Conservation (phyloP, 2,888 invertebrate species). For the Dexiosoma caninum region DNA sequence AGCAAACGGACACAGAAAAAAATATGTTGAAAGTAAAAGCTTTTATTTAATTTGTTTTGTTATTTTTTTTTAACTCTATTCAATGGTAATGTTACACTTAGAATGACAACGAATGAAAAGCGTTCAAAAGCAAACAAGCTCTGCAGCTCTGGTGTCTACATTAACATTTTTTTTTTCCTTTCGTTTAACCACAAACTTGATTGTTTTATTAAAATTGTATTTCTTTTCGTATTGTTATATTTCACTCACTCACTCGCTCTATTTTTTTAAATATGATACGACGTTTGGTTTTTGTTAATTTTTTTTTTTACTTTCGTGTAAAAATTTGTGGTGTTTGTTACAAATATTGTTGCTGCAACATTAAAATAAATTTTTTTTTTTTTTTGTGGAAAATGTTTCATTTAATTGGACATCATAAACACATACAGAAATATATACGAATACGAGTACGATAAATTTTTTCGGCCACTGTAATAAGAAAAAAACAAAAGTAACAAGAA, state of each 20-base stretch:
- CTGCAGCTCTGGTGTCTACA: not conserved
- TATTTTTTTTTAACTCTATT: not conserved
- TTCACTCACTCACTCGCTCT: not conserved
- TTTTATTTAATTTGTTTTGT: not conserved
- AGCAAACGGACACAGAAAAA: slow-evolving; percentile 15
- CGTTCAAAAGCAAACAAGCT: not conserved
- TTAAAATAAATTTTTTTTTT: not conserved
- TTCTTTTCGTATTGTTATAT: not conserved
- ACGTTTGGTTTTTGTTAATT: not conserved
- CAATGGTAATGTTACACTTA: not conserved
- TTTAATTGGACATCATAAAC: not conserved
- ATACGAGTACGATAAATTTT: not conserved
- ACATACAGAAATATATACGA: slow-evolving; percentile 10
- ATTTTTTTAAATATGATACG: too few relatives aligned
- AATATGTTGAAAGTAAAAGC: slow-evolving; percentile 35
- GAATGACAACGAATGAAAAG: slow-evolving; percentile 17
- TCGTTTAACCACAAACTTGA: not conserved
- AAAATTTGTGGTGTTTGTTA: not conserved
- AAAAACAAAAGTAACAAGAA: not conserved
- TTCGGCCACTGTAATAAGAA: not conserved
- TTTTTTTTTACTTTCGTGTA: not conserved
- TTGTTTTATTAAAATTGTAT: not conserved
- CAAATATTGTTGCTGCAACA: not conserved
- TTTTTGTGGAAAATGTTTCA: not conserved
- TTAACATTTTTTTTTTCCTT: not conserved